Base-by-base conservation (phyloP, 2,113 vertebrate genomes). In the Onychorhynchus coronatus region DNA sequence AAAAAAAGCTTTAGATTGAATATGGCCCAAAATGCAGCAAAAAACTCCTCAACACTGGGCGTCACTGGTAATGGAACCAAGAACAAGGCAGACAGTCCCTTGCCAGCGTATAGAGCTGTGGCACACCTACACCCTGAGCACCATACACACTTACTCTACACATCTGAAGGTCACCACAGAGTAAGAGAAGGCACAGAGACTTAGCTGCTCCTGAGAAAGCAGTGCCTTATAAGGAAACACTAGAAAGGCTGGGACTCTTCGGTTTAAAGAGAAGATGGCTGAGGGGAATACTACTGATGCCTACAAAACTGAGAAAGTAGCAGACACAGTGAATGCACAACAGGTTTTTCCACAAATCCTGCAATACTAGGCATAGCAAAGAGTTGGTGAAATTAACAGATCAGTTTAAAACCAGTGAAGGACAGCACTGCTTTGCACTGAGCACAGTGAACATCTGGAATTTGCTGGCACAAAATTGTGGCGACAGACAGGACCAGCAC, bases 261-360 rank as follows among this genome's bases (percentile, higher is more conserved):
- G 42, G 14, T 55, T 52, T 47, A 50, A 59, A 72, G 44, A 86
- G 37, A 37, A 65, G 12, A 27, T 5, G 21, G 25, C 15, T 46
- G 27, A 23, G 28, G 5, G 7, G 2, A 17, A 22, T 42, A 46
- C 5, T 24, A 49, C 28, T 53, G n/a, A 77, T 52, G 17, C 30
- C 42, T 58, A 72, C 42, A 39, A 79, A 74, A 91, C 21, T 55
- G 28, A 7, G 2, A 89, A 81, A 33, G 35, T 30, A 85, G 50
- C 0, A 0, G 19, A 49, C n/a, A 9, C 1, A 1, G 49, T 27
- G 37, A 87, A 87, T 9, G 23, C 21, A 77, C 31, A 80, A 39
- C 5, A 55, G 31, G 14, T 87, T 68, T 77, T 74, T 73, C 44
- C 41, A 65, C 11, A 72, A 86, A 61, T 56, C 19, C 58, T 61